Evolutionary conservation across 2,113 vertebrate genomes (phyloP), one percentile per base, ranked within the genome.

Genomic region (Cyprinodon brontotheroides): DNA sequence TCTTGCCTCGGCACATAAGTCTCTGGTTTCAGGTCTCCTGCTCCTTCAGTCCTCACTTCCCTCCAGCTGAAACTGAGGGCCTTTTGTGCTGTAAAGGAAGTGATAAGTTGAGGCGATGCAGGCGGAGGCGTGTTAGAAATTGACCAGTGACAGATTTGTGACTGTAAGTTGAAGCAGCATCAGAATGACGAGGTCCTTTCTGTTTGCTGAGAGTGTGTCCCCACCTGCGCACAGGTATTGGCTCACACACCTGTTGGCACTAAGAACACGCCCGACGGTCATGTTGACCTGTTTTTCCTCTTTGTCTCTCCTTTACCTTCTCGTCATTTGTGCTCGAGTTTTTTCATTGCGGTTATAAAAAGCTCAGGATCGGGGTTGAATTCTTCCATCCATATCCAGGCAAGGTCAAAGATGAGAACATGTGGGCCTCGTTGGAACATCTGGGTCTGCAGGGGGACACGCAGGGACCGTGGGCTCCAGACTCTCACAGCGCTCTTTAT

Each of bases 91-190:
- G 38, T 71, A 65, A 41, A 85, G 78, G 74, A 84, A 83, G 85
- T 61, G 78, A 76, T 72, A 78, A 64, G 79, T 84, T 10, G 80
- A 80, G 61, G 59, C 64, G 2, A 70, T 87, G 84, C 75, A 83
- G 86, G 81, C 22, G 45, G 82, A 83, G 81, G 79, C 70, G 81
- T 11, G 22, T 68, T 81, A 63, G 77, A 83, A 86, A 81, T 63
- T 81, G 81, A 78, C 85, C 89, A 86, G 83, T 90, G 91, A 91
- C 86, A 91, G 79, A 91, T 91, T 87, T 90, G 86, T 83, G 79
- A 72, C 68, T 85, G 60, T 57, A 39, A 48, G n/a, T 43, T 78
- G 70, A 63, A 69, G 63, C 62, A 45, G 53, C 22, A 50, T 37
- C 12, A 3, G n/a, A 86, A 53, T 14, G 53, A 81, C 61, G 65